Conservation (phyloP, 1,140 invertebrate genomes). For the Lethrus apterus region DNA sequence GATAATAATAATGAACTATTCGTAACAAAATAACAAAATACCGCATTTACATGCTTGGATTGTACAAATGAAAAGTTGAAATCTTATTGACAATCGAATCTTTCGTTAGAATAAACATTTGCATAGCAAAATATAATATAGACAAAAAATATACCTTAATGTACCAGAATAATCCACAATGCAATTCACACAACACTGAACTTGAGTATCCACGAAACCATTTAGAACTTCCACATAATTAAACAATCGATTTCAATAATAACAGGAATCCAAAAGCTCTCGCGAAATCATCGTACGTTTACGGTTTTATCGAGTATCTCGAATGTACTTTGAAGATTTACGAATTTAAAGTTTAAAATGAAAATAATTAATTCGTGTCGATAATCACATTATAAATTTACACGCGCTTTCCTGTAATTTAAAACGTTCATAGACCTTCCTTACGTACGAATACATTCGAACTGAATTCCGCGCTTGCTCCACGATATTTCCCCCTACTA, state of each 20-base stretch:
- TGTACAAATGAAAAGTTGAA: too few relatives aligned
- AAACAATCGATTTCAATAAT: conserved; percentile 20
- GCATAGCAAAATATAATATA: too few relatives aligned
- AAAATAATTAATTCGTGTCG: conserved; percentile 15
- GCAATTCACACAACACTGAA: conserved; percentile 22
- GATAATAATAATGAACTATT: too few relatives aligned
- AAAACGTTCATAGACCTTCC: conserved; percentile 17
- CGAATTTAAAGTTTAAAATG: too few relatives aligned
- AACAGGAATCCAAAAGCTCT: neutral
- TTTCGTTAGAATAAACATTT: too few relatives aligned
- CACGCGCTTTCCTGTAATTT: conserved; percentile 15
- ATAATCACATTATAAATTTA: conserved; percentile 17
- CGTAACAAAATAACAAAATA: too few relatives aligned
- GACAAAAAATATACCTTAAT: conserved; percentile 20
- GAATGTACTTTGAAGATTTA: too few relatives aligned
- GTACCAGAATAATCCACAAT: conserved; percentile 19
- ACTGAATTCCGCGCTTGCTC: conserved; percentile 23
- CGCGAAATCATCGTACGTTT: conserved; percentile 8
- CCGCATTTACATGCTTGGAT: too few relatives aligned
- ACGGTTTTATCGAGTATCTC: too few relatives aligned
- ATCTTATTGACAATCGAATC: too few relatives aligned
- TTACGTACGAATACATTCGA: conserved; percentile 11
- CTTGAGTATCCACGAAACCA: conserved; percentile 19
- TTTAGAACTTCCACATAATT: conserved; percentile 22
- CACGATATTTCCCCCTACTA: conserved; percentile 20